Percentiles rank a stretch among this genome's conserved stretches.
Evolutionary conservation across 2,797 vertebrate species (phyloP).

Genomic region (Danio tinwini): DNA sequence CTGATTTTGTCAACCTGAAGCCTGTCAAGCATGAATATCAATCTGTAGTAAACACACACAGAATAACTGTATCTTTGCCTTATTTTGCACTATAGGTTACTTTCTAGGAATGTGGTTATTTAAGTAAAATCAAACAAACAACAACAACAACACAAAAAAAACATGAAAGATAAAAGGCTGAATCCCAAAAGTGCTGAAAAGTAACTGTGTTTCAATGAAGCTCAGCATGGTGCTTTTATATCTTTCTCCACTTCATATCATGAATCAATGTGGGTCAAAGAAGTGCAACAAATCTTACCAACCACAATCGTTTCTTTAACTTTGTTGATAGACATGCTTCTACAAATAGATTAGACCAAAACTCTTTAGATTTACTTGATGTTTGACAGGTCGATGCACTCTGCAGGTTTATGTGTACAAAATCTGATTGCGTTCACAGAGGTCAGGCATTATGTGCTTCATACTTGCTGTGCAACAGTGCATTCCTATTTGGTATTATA

Average conservation of each 20-base stretch:
- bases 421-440: constrained; percentile 68
- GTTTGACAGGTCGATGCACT: constrained; percentile 24
- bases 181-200: not conserved
- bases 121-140: no score
- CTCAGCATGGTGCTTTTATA: not conserved
- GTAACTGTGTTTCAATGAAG: not conserved
- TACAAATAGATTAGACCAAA: not conserved
- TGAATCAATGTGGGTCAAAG: constrained; percentile 31
- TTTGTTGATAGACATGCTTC: constrained; percentile 9
- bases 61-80: not conserved
- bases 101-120: not conserved
- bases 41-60: no score
- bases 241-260: constrained; percentile 7
- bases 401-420: constrained; percentile 34
- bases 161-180: not conserved
- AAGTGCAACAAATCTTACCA: constrained; percentile 7
- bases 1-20: not conserved
- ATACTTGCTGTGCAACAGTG: constrained; percentile 59
- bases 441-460: constrained; percentile 60
- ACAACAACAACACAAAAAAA: not conserved
- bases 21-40: not conserved
- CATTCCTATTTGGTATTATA: constrained; percentile 55
- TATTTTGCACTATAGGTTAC: not conserved
- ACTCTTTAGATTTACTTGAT: constrained; percentile 15
- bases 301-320: constrained; percentile 9